Evolutionary conservation across 92 coral and sea anemone species (phyloP).

Genomic region (Phenganax subtilis): DNA sequence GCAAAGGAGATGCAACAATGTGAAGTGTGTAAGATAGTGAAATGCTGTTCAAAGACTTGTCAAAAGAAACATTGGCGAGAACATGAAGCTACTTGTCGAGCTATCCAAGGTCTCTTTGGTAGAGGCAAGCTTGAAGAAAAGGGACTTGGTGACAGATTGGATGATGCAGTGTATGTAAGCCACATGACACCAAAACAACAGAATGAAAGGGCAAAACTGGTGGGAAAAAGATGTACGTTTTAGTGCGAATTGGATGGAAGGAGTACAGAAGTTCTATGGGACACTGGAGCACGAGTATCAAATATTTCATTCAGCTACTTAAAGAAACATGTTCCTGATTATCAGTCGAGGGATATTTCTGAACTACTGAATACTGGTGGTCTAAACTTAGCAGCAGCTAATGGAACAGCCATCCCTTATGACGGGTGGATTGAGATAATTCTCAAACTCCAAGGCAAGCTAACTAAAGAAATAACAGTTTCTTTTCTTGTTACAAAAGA

Average conservation of each 20-base stretch:
- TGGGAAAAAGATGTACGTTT: too few relatives aligned
- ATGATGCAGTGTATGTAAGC: too few relatives aligned
- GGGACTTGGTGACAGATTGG: neutral
- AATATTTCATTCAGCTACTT: constrained; percentile 35
- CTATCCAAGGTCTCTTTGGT: neutral
- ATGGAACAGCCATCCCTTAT: constrained; percentile 36
- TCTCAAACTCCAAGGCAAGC: constrained; percentile 38
- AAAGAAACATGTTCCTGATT: constrained; percentile 9
- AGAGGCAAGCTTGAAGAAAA: constrained; percentile 9
- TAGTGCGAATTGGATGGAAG: neutral
- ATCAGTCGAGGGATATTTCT: constrained; percentile 19
- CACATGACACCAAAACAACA: too few relatives aligned
- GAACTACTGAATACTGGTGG: constrained; percentile 38
- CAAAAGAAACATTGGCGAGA: constrained; percentile 26
- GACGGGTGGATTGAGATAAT: constrained; percentile 35
- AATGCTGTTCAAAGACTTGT: constrained; percentile 23
- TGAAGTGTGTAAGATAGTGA: neutral
- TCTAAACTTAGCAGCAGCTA: constrained; percentile 40
- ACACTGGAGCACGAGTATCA: constrained; percentile 50
- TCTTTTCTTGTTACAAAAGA: constrained; percentile 26
- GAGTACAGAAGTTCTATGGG: neutral
- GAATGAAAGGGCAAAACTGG: too few relatives aligned
- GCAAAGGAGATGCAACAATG: constrained; percentile 20
- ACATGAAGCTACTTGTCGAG: constrained; percentile 24
- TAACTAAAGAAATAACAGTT: constrained; percentile 42